Evolutionary conservation across 2,888 invertebrate species (phyloP), one percentile per base, ranked within the genome.

Genomic region (Philereme vetulata): DNA sequence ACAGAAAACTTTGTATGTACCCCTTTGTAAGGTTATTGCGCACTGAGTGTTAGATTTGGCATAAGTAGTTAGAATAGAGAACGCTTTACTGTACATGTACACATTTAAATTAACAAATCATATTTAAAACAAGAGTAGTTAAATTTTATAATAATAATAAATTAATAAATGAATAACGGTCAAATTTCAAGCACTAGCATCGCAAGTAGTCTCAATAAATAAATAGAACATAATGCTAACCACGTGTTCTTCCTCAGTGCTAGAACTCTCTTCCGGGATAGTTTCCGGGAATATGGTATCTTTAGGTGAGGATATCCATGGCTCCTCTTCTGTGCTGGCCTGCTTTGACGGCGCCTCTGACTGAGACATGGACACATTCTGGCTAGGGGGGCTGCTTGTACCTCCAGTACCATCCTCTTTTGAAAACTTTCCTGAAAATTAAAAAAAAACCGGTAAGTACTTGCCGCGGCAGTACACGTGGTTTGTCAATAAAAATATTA

Each of bases 191-290:
- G 32, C 32, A 42, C 38, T 21, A n/a, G n/a, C n/a, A n/a, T n/a
- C n/a, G n/a, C n/a, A 21, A 21, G 1, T 21, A 21, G 21, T 21
- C 21, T 21, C 21, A 21, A 21, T 21, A 21, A 21, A 21, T 21
- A 21, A 21, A 2, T 21, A 21, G 1, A 21, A 21, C 21, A 21
- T 21, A 38, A 45, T 64, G 78, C 86, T 88, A 82, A 95, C 97
- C 77, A 98, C 97, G 81, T 97, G 97, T 82, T 97, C 97, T 78
- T 97, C 97, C 85, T 98, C 98, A 56, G 97, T 96, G 74, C 97
- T 97, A 4, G 97, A 97, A 78, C 97, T 97, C 85, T 98, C 97
- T 87, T 98, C 97, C 0, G 97, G 97, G 72, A 97, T 97, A 5
- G 97, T 97, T 93, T 97, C 97, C 7, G 97, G 97, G 80, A 97